A percentile compares a stretch with the other conserved stretches of the same genome.
phyloP scores from a whole-genome alignment of 2,888 invertebrate genomes.

The Augochlorella aurata region DNA sequence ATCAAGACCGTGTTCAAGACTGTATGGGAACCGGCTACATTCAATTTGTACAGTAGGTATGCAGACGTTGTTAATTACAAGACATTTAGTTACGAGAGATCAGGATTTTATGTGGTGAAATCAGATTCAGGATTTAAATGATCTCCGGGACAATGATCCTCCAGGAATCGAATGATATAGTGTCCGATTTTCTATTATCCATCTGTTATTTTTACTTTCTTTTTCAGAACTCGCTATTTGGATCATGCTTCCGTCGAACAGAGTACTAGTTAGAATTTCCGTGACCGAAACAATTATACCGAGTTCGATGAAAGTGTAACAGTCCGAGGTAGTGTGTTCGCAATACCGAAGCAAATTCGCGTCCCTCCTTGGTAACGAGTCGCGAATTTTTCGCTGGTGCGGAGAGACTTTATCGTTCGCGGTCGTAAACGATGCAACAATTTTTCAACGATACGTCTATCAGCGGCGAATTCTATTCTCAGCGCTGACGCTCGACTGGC shows the following conservation, averaged over 20 bases:
- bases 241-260: no score
- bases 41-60: constrained; percentile 76
- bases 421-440: constrained; percentile 62
- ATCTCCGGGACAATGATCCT: neutral
- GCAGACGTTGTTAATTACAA: neutral
- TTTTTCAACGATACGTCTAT: constrained; percentile 68
- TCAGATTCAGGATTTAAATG: neutral
- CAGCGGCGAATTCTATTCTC: constrained; percentile 74
- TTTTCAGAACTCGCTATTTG: neutral
- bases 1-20: constrained; percentile 67
- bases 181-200: no score
- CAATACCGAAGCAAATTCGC: constrained; percentile 31
- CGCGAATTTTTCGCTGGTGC: constrained; percentile 49
- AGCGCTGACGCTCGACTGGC: constrained; percentile 75
- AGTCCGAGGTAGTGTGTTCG: neutral
- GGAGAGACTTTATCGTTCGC: constrained; percentile 40
- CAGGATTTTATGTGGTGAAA: neutral
- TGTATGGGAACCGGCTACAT: constrained; percentile 71
- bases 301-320: neutral
- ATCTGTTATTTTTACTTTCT: no score
- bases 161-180: no score
- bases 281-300: no score
- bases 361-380: constrained; percentile 42
- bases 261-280: no score
- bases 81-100: neutral